Evolutionary conservation across 2,888 invertebrate species (phyloP), one percentile per base, ranked within the genome.

Genomic region (Nephrocerus scutellatus): DNA sequence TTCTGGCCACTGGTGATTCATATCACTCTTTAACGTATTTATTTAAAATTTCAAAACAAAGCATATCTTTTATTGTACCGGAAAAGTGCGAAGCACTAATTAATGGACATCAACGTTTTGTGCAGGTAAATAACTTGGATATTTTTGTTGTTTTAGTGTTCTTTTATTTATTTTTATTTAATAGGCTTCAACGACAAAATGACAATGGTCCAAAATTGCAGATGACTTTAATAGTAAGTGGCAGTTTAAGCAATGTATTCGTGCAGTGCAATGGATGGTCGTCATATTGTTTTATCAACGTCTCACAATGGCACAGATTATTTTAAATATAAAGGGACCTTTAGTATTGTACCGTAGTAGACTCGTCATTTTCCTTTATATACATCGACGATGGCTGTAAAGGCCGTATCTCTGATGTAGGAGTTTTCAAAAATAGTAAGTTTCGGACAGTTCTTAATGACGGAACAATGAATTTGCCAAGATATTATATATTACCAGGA

Each of bases 321-420:
- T 14, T 24, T 21, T n/a, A 36, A 9, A 12, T 6, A 26, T 14
- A 26, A 29, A 30, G 9, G 37, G 30, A 13, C 24, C 18, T 30
- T n/a, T n/a, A n/a, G n/a, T n/a, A n/a, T n/a, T n/a, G n/a, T n/a
- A n/a, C 19, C 9, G 5, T 12, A 26, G 19, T 33, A 18, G 34
- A 39, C 23, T 20, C 39, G 10, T 18, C 26, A n/a, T 29, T n/a
- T 12, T 30, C 23, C 21, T 30, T 35, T 35, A 41, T 41, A 25
- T 37, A 34, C 14, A 15, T 37, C 20, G 30, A 37, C 30, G 28
- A 33, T 13, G 28, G 33, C 16, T 33, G 33, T 22, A 41, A 41
- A 13, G 41, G 37, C 13, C 36, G 29, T 22, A 30, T 41, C 14
- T 30, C 32, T 26, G 33, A 37, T 30, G 34, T 14, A 15, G 37